phyloP scores from a whole-genome alignment of 2,797 vertebrate species.

The Lepilemur ruficaudatus region DNA sequence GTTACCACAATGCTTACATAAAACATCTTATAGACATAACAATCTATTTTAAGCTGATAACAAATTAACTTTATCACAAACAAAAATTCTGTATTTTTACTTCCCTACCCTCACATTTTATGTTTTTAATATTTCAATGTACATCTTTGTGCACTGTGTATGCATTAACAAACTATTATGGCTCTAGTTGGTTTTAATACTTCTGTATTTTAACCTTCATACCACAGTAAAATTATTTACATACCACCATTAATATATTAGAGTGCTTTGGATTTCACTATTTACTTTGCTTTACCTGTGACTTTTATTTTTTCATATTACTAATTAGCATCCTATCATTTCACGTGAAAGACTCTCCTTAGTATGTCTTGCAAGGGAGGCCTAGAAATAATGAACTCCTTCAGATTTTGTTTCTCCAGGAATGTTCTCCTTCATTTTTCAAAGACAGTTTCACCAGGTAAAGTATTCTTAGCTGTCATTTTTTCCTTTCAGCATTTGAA shows the following conservation, averaged over 20 bases:
- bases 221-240: background rate
- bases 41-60: background rate
- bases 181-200: background rate
- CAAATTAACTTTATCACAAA: background rate
- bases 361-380: background rate
- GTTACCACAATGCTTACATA: background rate
- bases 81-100: background rate
- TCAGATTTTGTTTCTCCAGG: background rate
- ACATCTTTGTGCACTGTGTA: background rate
- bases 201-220: background rate
- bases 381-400: background rate
- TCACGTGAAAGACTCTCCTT: background rate
- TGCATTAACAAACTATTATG: background rate
- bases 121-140: background rate
- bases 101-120: background rate
- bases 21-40: background rate
- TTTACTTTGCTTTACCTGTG: background rate
- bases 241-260: background rate
- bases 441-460: background rate
- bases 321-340: background rate
- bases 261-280: background rate
- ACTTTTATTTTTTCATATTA: background rate
- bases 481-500: background rate
- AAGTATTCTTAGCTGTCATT: background rate
- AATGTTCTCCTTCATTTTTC: background rate